A percentile compares a stretch with the other conserved stretches of the same genome.
Conservation (phyloP, 2,888 invertebrate genomes). For the Leptinotarsa haldemani region DNA sequence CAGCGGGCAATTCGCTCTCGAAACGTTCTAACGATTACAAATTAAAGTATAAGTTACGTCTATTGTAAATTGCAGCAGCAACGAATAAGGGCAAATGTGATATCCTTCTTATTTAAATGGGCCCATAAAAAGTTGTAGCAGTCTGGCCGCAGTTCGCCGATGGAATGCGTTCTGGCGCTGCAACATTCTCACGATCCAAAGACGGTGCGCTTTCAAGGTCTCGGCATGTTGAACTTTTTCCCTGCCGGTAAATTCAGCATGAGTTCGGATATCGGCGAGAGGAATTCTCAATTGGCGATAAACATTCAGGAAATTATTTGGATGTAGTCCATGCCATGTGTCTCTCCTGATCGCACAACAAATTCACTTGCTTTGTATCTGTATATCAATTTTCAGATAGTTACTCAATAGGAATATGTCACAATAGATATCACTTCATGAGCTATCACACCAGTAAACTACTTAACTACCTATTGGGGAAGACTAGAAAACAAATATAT, state of each 20-base stretch:
- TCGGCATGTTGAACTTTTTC: conserved; percentile 25
- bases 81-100: conserved; percentile 44
- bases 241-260: conserved; percentile 3
- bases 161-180: conserved; percentile 55
- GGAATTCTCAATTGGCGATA: background rate
- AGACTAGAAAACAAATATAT: too few relatives aligned
- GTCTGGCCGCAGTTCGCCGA: conserved; percentile 37
- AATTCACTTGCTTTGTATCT: too few relatives aligned
- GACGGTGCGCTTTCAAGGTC: conserved; percentile 51
- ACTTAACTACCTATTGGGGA: too few relatives aligned
- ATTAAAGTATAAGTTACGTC: conserved; percentile 28
- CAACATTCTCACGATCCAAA: conserved; percentile 61
- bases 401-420: too few relatives aligned
- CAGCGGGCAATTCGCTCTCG: conserved; percentile 20
- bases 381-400: too few relatives aligned
- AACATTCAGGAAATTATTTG: background rate
- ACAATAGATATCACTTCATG: too few relatives aligned
- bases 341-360: too few relatives aligned
- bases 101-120: conserved; percentile 56
- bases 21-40: conserved; percentile 37
- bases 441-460: too few relatives aligned
- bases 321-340: background rate
- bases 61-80: conserved; percentile 25
- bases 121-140: conserved; percentile 50
- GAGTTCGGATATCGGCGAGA: background rate